Percentiles rank a stretch among this genome's conserved stretches.
These are phyloP conservation scores for Rhodeus uyekii DNA, from an alignment of 2,797 vertebrate species.

Conservation along the genomic window DNA sequence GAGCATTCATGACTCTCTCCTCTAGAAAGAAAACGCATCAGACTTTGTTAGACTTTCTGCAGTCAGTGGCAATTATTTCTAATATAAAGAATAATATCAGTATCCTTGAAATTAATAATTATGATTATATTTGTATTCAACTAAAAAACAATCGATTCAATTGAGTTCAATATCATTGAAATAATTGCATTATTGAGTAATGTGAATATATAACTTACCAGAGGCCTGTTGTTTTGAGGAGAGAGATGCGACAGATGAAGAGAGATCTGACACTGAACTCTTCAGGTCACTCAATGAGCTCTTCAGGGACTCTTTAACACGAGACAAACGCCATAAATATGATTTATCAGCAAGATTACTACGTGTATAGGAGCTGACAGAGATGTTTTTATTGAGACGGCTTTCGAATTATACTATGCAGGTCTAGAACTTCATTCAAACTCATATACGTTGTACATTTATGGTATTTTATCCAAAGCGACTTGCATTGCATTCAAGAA, in stretches of 20 bases:
- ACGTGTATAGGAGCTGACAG: background rate
- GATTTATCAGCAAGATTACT: background rate
- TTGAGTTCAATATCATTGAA: no score
- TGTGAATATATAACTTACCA: background rate
- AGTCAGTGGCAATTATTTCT: background rate
- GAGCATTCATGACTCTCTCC: background rate
- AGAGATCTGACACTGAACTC: background rate
- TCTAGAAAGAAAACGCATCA: slow-evolving; percentile 2
- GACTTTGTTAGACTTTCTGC: background rate
- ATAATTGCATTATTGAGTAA: background rate
- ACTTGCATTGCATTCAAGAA: no score
- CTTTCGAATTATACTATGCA: background rate
- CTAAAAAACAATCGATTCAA: background rate
- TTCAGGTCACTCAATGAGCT: background rate
- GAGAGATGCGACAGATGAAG: background rate
- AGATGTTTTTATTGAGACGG: background rate
- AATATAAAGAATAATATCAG: background rate
- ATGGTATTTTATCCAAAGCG: no score
- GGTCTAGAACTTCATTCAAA: no score
- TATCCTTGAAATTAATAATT: background rate
- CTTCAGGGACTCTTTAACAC: background rate
- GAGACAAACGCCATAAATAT: background rate
- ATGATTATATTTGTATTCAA: background rate
- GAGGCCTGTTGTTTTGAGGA: background rate
- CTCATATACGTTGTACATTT: no score